Evolutionary conservation across 2,113 vertebrate genomes (phyloP).

Genomic region (Gymnobelideus leadbeateri): DNA sequence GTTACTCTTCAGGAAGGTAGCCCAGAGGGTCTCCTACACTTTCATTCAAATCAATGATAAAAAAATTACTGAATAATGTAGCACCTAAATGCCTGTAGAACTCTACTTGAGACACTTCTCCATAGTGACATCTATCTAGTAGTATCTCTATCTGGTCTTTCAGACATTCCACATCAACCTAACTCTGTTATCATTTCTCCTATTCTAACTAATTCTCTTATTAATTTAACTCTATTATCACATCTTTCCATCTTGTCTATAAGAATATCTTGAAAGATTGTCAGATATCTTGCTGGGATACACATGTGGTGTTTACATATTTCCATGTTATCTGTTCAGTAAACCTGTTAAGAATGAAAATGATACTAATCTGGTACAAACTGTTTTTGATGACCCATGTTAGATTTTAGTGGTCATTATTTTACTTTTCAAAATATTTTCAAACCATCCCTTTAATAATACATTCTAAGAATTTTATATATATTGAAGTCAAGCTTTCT

Average conservation of each 20-base stretch:
- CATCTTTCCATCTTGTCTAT: background rate
- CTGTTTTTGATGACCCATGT: background rate
- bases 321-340: background rate
- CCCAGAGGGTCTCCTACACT: background rate
- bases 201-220: background rate
- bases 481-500: background rate
- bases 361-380: background rate
- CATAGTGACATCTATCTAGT: background rate
- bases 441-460: background rate
- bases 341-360: background rate
- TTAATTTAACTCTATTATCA: background rate
- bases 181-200: background rate
- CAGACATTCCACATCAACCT: background rate
- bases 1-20: background rate
- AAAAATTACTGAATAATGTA: background rate
- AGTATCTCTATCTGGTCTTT: background rate
- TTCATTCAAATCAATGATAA: background rate
- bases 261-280: background rate
- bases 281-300: background rate
- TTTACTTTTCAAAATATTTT: background rate
- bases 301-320: background rate
- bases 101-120: background rate
- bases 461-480: background rate
- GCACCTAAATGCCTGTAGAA: background rate
- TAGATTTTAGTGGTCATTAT: background rate